A percentile compares a stretch with the other conserved stretches of the same genome.
Conservation (phyloP, 2,113 vertebrate genomes). For the Phasianus colchicus region DNA sequence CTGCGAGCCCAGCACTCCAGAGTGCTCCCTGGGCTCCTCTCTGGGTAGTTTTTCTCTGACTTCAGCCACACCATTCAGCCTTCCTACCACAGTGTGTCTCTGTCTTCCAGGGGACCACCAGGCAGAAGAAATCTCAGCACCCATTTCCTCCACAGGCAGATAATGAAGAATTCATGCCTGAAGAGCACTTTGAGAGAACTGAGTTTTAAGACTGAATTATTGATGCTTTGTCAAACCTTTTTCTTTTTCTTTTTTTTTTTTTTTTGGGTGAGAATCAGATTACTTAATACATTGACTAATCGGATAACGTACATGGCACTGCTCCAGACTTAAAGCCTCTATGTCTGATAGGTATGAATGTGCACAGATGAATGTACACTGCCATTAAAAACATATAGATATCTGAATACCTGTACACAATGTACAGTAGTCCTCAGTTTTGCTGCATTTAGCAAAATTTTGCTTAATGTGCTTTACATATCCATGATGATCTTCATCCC, state of each 20-base stretch:
- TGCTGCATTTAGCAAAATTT: neutral
- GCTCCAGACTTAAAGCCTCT: neutral
- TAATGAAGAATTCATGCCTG: neutral
- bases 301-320: neutral
- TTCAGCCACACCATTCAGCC: neutral
- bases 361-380: neutral
- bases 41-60: neutral
- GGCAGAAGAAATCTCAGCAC: neutral
- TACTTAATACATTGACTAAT: neutral
- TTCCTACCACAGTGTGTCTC: neutral
- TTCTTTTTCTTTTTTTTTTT: too few species aligned
- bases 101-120: neutral
- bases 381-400: neutral
- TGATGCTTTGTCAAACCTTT: neutral
- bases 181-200: neutral
- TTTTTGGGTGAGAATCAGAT: neutral
- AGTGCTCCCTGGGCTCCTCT: neutral
- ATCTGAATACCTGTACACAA: neutral
- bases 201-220: neutral
- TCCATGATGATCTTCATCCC: neutral
- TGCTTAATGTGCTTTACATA: neutral
- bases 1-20: neutral
- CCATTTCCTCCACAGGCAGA: rapidly evolving
- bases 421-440: neutral
- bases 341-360: neutral